Conservation (phyloP, 2,888 invertebrate species). For the Caenorhabditis afra region DNA sequence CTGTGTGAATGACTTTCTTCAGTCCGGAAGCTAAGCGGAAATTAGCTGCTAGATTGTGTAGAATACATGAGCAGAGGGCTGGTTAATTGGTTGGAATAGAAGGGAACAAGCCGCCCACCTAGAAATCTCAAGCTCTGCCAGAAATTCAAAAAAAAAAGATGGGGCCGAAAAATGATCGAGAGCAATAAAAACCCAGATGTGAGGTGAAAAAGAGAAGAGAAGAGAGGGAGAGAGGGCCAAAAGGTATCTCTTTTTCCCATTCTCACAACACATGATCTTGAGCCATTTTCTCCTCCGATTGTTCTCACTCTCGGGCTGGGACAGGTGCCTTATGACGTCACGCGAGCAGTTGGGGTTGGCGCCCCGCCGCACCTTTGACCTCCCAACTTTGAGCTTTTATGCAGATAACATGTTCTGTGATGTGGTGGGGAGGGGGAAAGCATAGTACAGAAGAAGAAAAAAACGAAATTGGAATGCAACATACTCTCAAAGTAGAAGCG, state of each 20-base stretch:
- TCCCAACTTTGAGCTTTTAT: neutral
- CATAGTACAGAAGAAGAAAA: neutral
- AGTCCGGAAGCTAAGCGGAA: conserved; percentile 2
- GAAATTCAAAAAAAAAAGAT: neutral
- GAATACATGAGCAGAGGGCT: neutral
- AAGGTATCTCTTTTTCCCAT: conserved; percentile 49
- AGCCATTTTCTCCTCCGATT: conserved; percentile 15
- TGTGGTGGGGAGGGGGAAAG: neutral
- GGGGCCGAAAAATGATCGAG: too few relatives aligned
- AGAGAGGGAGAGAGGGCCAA: conserved; percentile 14
- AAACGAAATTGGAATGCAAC: conserved; percentile 12
- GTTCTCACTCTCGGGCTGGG: too few relatives aligned
- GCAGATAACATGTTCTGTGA: neutral
- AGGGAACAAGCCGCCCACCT: too few relatives aligned
- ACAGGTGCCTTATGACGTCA: conserved; percentile 42
- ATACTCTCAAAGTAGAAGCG: conserved; percentile 15
- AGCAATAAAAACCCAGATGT: conserved; percentile 13
- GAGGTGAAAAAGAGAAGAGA: conserved; percentile 3
- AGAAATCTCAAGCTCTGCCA: too few relatives aligned
- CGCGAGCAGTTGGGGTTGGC: neutral
- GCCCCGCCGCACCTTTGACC: too few relatives aligned
- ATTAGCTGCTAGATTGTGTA: neutral
- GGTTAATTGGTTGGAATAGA: too few relatives aligned
- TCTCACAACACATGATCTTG: conserved; percentile 47
- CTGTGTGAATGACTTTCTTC: too few relatives aligned